phyloP scores from a whole-genome alignment of 2,888 invertebrate genomes.

The Hylaea fasciaria region DNA sequence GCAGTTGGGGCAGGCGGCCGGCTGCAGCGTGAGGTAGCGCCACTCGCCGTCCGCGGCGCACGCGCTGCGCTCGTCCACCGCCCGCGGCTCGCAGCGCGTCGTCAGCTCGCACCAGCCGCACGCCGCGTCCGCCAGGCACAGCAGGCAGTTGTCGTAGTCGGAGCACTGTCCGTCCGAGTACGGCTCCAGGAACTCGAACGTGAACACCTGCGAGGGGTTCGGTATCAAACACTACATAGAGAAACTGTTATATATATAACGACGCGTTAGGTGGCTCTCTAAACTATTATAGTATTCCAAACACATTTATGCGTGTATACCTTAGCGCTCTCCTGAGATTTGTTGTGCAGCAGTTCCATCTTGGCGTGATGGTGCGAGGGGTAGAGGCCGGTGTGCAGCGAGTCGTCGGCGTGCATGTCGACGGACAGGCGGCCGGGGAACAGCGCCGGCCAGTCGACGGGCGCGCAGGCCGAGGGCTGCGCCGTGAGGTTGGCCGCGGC shows the following conservation, averaged over 20 bases:
- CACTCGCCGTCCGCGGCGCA: constrained; percentile 86
- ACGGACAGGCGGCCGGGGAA: constrained; percentile 87
- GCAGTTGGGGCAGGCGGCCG: constrained; percentile 94
- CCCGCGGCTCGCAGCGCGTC: constrained; percentile 88
- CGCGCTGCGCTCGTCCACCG: constrained; percentile 87
- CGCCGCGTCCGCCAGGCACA: constrained; percentile 93
- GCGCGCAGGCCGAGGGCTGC: constrained; percentile 88
- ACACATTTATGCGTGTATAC: constrained; percentile 55
- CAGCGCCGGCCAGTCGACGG: constrained; percentile 87
- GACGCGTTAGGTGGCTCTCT: too few species aligned
- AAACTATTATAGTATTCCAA: too few species aligned
- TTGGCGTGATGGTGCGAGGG: constrained; percentile 89
- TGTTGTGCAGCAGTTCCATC: constrained; percentile 92
- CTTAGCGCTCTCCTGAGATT: constrained; percentile 89
- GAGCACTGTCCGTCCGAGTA: constrained; percentile 92
- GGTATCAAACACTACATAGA: not conserved
- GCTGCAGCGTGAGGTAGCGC: constrained; percentile 92
- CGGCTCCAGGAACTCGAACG: constrained; percentile 95
- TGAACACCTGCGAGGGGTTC: constrained; percentile 85
- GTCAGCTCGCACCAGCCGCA: constrained; percentile 97
- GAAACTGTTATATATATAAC: too few species aligned
- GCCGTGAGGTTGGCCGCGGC: constrained; percentile 87
- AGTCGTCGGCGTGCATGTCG: constrained; percentile 88
- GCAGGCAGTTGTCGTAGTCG: constrained; percentile 92
- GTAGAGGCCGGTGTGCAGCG: constrained; percentile 82